A percentile compares a stretch with the other conserved stretches of the same genome.
phyloP scores from a whole-genome alignment of 2,113 vertebrate species.

The Rhegmatorhina hoffmannsi region DNA sequence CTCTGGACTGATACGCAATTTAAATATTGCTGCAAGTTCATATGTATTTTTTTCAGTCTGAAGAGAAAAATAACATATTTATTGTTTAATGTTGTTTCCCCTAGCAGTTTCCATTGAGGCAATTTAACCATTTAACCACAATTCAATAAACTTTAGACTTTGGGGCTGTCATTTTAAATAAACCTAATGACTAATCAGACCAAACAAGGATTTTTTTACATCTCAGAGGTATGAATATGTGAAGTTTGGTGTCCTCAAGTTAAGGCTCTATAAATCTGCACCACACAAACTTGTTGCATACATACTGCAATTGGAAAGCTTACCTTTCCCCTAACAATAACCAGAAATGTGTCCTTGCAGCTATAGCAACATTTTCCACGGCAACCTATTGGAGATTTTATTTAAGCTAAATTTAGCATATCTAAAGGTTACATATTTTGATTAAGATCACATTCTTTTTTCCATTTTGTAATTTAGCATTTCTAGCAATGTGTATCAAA shows the following conservation, averaged over 20 bases:
- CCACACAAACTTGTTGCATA: constrained; percentile 38
- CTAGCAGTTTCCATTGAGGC: background rate
- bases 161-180: background rate
- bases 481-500: background rate
- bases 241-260: background rate
- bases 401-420: constrained; percentile 75
- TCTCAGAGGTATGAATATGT: background rate
- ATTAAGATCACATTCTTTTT: constrained; percentile 64
- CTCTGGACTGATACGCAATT: background rate
- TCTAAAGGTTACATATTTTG: constrained; percentile 70
- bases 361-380: constrained; percentile 84
- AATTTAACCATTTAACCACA: background rate
- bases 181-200: background rate
- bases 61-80: background rate
- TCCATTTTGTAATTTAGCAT: constrained; percentile 1
- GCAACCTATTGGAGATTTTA: constrained; percentile 73
- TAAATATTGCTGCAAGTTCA: background rate
- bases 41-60: background rate
- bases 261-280: background rate
- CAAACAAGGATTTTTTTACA: background rate
- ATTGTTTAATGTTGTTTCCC: background rate
- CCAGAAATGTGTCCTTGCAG: constrained; percentile 74
- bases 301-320: constrained; percentile 41
- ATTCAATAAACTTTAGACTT: background rate
- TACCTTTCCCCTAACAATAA: constrained; percentile 65